phyloP scores from a whole-genome alignment of 2,888 invertebrate species.

The Cecidostiba fungosa region DNA sequence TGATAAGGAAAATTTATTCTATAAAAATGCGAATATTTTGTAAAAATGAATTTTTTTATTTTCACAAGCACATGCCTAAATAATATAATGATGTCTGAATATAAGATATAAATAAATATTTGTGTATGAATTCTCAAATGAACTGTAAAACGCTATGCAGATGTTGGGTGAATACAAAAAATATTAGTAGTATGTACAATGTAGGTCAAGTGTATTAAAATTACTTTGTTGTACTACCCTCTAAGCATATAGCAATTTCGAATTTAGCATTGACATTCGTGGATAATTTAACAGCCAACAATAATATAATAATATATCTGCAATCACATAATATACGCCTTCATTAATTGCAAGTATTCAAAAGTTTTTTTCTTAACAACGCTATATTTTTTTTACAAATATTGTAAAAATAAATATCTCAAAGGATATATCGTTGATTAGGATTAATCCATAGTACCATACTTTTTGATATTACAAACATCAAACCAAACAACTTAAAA shows the following conservation, averaged over 20 bases:
- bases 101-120: not conserved
- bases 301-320: not conserved
- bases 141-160: not conserved
- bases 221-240: not conserved
- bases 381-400: not conserved
- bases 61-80: not conserved
- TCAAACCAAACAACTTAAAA: not conserved
- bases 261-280: not conserved
- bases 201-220: not conserved
- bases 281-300: not conserved
- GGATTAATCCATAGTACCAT: not conserved
- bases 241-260: not conserved
- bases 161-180: not conserved
- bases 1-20: not conserved
- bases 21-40: not conserved
- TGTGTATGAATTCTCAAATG: not conserved
- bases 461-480: not conserved
- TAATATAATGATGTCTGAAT: not conserved
- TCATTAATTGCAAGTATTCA: not conserved
- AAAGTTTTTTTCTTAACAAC: slow-evolving; percentile 7
- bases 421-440: not conserved
- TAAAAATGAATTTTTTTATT: not conserved
- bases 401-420: slow-evolving; percentile 9
- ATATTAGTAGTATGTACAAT: not conserved
- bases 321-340: not conserved